Percentiles rank a stretch among this genome's conserved stretches.
These are phyloP conservation scores for Brachypterus glaber DNA, from an alignment of 2,888 invertebrate genomes.

Conservation along the genomic window DNA sequence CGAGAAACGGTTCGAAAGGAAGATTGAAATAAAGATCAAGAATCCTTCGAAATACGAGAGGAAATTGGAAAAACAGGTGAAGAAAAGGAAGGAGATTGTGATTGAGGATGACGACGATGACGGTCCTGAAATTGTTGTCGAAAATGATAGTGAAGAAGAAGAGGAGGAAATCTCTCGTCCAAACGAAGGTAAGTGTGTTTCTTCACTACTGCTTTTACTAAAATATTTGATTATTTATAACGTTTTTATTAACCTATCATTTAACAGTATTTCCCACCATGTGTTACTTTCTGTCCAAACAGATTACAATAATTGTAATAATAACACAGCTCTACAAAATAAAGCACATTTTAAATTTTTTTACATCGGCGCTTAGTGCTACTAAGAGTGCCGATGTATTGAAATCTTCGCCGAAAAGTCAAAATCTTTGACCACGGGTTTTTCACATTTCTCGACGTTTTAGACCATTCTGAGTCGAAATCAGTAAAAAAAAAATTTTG, in stretches of 20 bases:
- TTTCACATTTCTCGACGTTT: no score
- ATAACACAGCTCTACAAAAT: no score
- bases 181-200: conserved; percentile 21
- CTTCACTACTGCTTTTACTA: no score
- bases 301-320: no score
- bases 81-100: conserved; percentile 6
- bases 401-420: no score
- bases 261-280: no score
- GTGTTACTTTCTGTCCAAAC: not conserved
- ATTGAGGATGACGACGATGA: conserved; percentile 17
- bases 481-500: no score
- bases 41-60: conserved; percentile 35
- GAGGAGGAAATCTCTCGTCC: conserved; percentile 20
- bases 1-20: conserved; percentile 26
- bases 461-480: no score
- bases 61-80: conserved; percentile 6
- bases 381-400: no score
- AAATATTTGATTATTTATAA: conserved; percentile 7
- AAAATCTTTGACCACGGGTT: no score
- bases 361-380: no score
- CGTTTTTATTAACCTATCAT: not conserved
- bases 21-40: conserved; percentile 37
- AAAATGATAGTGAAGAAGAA: conserved; percentile 28
- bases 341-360: no score
- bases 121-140: conserved; percentile 28